Evolutionary conservation across 1,140 invertebrate species (phyloP), one percentile per base, ranked within the genome.

Genomic region (Cotesia glomerata): DNA sequence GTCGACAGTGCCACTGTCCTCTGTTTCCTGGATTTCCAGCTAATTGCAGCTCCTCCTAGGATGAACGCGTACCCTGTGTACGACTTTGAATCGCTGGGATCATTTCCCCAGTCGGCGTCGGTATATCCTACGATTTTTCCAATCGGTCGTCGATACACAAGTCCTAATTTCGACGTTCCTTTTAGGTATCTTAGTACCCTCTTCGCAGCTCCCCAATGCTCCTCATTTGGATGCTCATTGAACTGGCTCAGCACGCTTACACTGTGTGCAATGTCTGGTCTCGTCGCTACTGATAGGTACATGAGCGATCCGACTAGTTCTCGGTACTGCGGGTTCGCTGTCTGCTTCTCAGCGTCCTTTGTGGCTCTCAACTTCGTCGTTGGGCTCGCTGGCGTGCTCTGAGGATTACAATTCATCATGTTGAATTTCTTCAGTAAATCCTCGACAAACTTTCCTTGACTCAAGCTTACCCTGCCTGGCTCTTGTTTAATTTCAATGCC

Each of bases 201-300:
- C 35, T 82, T 81, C 61, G 76, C 59, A 8, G 59, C 71, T 56
- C 71, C 74, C 68, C 71, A 79, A 32, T 79, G 36, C 14, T 72
- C 26, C 36, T 77, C 49, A 68, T 32, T 72, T 4, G 75, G 69
- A 39, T 67, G 65, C 2, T 59, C n/a, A 71, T 82, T 78, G 66
- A 71, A 82, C 54, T 79, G 54, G 52, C 75, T 79, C 0, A 84
- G 64, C 54, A 74, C 71, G 69, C 51, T 76, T 14, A 81, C 64
- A 32, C 63, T 72, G 77, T 52, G 62, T 66, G 65, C 76, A 16
- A 82, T 59, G 59, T 82, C 80, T 4, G 78, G 78, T 70, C 79
- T 74, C 7, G 80, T 79, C 3, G 74, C 75, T 32, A 77, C 36
- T 58, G 71, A 73, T 13, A 75, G 71, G 76, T 83, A 84, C 77